phyloP scores from a whole-genome alignment of 1,140 invertebrate species.

The Halesus radiatus region DNA sequence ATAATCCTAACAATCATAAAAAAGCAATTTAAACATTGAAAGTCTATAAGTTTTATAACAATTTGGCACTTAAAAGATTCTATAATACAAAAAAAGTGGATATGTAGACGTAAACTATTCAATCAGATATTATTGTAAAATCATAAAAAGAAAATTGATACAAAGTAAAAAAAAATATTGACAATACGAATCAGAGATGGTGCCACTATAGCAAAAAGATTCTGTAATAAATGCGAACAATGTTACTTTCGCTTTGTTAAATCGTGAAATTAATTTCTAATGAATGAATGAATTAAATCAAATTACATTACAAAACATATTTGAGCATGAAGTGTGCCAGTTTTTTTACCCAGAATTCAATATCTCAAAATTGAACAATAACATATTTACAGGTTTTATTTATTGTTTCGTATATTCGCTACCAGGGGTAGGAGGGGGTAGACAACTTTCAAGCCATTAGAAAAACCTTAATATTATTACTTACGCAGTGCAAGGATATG shows the following conservation, averaged over 20 bases:
- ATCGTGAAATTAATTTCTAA: no score
- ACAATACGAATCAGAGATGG: no score
- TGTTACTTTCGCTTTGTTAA: no score
- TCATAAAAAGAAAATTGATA: neutral
- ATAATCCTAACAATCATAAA: neutral
- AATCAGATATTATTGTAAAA: neutral
- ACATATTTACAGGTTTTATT: neutral
- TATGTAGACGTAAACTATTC: neutral
- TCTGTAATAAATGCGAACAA: no score
- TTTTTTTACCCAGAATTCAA: no score
- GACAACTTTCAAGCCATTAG: neutral
- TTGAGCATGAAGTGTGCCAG: no score
- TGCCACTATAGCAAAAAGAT: no score
- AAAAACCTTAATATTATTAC: slow-evolving; percentile 3
- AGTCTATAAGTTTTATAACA: neutral
- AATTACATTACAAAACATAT: no score
- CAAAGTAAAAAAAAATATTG: no score
- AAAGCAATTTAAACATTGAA: neutral
- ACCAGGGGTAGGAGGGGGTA: no score
- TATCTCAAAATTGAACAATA: neutral
- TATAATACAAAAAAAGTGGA: neutral
- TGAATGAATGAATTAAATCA: no score
- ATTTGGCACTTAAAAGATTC: neutral
- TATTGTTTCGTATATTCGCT: neutral
- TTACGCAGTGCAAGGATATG: slow-evolving; percentile 1